Conservation (phyloP, 2,113 vertebrate genomes). For the Aptenodytes forsteri region DNA sequence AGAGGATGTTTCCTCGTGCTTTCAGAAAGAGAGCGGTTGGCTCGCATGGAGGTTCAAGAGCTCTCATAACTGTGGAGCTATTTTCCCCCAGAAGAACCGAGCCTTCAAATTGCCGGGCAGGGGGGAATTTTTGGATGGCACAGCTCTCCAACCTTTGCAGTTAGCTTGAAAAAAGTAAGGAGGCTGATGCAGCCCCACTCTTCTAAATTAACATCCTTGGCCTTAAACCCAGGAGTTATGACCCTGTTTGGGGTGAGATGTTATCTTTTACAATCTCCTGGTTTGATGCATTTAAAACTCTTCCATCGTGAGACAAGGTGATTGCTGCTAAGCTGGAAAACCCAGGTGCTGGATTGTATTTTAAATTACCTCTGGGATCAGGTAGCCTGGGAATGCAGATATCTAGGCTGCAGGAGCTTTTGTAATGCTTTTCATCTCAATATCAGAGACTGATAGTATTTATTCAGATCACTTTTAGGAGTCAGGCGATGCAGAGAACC, state of each 20-base stretch:
- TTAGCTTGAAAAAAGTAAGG: neutral
- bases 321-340: neutral
- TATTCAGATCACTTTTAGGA: neutral
- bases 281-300: neutral
- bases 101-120: neutral
- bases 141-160: neutral
- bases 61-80: neutral
- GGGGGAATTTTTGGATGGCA: neutral
- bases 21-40: neutral
- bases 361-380: neutral
- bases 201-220: neutral
- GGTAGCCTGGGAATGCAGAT: neutral
- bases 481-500: neutral
- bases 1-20: neutral
- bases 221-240: accelerated
- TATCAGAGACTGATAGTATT: neutral
- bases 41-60: neutral
- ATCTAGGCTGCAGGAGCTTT: neutral
- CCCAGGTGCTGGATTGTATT: neutral
- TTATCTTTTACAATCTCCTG: neutral
- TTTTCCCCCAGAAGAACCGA: neutral
- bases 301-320: neutral
- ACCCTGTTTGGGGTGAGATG: neutral
- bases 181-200: neutral
- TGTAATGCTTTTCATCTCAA: neutral